A percentile compares a stretch with the other conserved stretches of the same genome.
Conservation (phyloP, 2,888 invertebrate genomes). For the Archaeoteleia sp. region DNA sequence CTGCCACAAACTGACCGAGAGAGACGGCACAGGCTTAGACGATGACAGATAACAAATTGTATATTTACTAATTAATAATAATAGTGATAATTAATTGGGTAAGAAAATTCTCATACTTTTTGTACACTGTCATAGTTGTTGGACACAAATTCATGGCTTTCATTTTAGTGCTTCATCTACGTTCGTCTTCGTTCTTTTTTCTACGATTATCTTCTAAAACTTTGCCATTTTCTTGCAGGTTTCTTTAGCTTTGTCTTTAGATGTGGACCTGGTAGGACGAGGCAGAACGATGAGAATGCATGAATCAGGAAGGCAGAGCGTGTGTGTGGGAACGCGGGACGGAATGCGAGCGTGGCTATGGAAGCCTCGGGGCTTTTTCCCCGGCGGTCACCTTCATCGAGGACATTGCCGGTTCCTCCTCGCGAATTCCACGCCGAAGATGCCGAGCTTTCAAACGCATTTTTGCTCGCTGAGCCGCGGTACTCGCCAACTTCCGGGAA, state of each 20-base stretch:
- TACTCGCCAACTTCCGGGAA: slow-evolving; percentile 34
- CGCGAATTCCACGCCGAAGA: slow-evolving; percentile 29
- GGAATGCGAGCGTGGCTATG: slow-evolving; percentile 65
- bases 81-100: no score
- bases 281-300: slow-evolving; percentile 57
- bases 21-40: no score
- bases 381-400: slow-evolving; percentile 23
- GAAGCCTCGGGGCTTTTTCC: slow-evolving; percentile 57
- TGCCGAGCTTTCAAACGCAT: slow-evolving; percentile 31
- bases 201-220: no score
- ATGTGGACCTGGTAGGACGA: slow-evolving; percentile 25
- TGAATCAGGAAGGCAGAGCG: slow-evolving; percentile 59
- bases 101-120: no score
- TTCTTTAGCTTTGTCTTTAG: slow-evolving; percentile 29
- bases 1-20: slow-evolving; percentile 1
- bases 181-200: no score
- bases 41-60: slow-evolving; percentile 38
- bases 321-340: slow-evolving; percentile 62
- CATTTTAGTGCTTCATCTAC: no score
- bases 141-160: no score
- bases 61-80: no score
- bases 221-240: slow-evolving; percentile 26
- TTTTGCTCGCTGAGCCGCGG: slow-evolving; percentile 18
- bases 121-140: no score
- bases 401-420: slow-evolving; percentile 17